Conservation (phyloP, 2,113 vertebrate genomes). For the Paramisgurnus dabryanus region DNA sequence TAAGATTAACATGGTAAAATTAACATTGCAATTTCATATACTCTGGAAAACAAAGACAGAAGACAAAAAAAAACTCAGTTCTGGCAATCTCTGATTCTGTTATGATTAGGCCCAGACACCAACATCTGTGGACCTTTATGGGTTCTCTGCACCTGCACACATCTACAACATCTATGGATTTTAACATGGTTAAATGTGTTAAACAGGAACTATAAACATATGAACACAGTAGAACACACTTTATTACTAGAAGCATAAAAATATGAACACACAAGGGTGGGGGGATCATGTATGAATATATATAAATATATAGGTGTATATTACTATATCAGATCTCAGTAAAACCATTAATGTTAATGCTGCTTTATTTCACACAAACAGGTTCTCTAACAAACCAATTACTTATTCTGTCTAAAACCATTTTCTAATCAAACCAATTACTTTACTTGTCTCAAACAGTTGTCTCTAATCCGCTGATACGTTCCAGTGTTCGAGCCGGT, state of each 20-base stretch:
- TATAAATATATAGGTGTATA: too few species aligned
- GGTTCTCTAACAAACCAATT: slow-evolving; percentile 71
- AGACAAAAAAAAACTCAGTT: not conserved
- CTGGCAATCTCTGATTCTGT: slow-evolving; percentile 46
- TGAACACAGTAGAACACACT: not conserved
- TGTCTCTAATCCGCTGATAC: slow-evolving; percentile 59
- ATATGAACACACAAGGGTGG: not conserved
- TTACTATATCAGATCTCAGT: slow-evolving; percentile 3
- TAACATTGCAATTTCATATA: not conserved
- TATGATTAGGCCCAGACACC: not conserved
- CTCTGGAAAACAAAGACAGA: not conserved
- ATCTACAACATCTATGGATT: too few species aligned
- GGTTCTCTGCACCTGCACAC: too few species aligned
- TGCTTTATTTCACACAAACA: slow-evolving; percentile 76
- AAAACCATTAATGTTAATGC: slow-evolving; percentile 58
- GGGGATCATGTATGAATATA: not conserved
- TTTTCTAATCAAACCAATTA: slow-evolving; percentile 73
- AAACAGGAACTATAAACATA: too few species aligned
- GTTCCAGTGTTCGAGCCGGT: slow-evolving; percentile 55
- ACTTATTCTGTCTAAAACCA: slow-evolving; percentile 73
- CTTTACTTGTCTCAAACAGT: slow-evolving; percentile 68
- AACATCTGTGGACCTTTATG: too few species aligned
- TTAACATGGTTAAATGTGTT: too few species aligned
- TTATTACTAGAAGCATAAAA: not conserved
- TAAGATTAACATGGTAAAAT: slow-evolving; percentile 15